Percentiles rank a stretch among this genome's conserved stretches.
phyloP scores from a whole-genome alignment of 2,113 vertebrate genomes.

The Limnothrissa miodon region DNA sequence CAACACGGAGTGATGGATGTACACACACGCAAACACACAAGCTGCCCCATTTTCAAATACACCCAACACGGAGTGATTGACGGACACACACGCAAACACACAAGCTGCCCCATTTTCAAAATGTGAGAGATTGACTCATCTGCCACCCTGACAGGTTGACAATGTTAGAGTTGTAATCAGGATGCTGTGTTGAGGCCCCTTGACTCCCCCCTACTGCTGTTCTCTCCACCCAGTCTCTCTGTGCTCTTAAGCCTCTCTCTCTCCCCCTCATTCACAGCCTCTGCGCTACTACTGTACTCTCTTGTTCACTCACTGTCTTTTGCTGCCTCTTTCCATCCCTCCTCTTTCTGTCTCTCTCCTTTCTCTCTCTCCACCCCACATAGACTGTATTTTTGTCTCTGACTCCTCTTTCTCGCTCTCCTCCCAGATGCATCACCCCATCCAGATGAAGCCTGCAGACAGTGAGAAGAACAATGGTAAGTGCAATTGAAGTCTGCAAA shows the following conservation, averaged over 20 bases:
- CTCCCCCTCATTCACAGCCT: not conserved
- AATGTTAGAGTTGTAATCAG: too few species aligned
- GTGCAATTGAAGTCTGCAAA: constrained; percentile 21
- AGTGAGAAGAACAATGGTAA: constrained; percentile 93
- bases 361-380: not conserved
- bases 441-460: constrained; percentile 94
- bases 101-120: not conserved
- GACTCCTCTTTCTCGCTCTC: constrained; percentile 17
- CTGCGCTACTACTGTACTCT: too few species aligned
- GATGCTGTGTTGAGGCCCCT: too few species aligned
- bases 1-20: too few species aligned
- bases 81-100: not conserved
- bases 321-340: too few species aligned
- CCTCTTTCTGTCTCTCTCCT: not conserved
- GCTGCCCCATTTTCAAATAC: too few species aligned
- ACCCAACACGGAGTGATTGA: too few species aligned
- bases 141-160: not conserved
- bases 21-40: not conserved
- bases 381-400: not conserved
- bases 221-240: too few species aligned
- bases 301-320: too few species aligned
- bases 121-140: not conserved
- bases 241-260: too few species aligned
- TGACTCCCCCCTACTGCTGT: too few species aligned
- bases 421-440: constrained; percentile 92